Base-by-base conservation (phyloP, 2,888 invertebrate species). In the Plutella xylostella region DNA sequence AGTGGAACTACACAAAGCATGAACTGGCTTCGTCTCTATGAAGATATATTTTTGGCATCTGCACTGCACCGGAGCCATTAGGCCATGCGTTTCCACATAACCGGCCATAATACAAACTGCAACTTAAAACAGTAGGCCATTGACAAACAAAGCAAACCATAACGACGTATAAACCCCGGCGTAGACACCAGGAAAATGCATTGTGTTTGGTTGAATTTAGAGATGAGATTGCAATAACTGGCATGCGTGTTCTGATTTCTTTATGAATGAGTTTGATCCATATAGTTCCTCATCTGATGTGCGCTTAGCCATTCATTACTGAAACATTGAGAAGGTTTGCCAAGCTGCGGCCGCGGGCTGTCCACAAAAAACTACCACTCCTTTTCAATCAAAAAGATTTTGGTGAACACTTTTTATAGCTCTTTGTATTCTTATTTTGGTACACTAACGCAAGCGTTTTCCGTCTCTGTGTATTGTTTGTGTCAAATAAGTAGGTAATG, bases 261-360 rank as follows among this genome's bases (percentile, higher is more conserved):
- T 51, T 48, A 48, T 61, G 61, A 61, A 61, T 60, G 58, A 52
- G 51, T 51, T 46, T 50, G 47, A 50, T 55, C 52, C 51, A 46
- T 52, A 47, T 45, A 37, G 30, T 42, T 38, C 31, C 35, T 33
- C 33, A 11, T 25, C 38, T n/a, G 33, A 39, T 14, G 45, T 20
- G 34, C 28, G 41, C 38, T 44, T 47, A 47, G 39, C 43, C 47
- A 47, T 47, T 47, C 47, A 47, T 47, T 47, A 44, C 30, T 3
- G 22, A 2, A 11, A 19, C 40, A 22, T n/a, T n/a, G n/a, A n/a
- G n/a, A n/a, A n/a, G 35, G 41, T 40, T 43, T 40, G 14, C 30
- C 22, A 42, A 42, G 19, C n/a, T 41, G 37, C 31, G 40, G 42
- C 20, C 40, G 31, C 15, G 9, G 14, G 45, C 11, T 19, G 30